These are phyloP conservation scores for Sebastes cheni DNA, from an alignment of 2,797 vertebrate species.

Conservation along the genomic window DNA sequence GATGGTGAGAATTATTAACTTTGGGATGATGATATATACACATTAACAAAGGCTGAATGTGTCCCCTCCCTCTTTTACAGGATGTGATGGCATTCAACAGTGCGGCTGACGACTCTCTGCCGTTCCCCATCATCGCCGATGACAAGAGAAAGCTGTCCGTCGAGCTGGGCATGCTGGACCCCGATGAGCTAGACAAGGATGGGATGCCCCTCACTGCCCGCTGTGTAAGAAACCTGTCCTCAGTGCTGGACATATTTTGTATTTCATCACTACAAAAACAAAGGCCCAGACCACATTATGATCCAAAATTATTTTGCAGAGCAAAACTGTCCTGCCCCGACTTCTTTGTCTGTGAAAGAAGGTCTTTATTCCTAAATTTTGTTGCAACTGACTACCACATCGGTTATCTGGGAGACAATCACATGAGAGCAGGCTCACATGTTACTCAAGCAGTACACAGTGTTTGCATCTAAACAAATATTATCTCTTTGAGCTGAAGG, in stretches of 20 bases:
- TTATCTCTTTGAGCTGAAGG: background rate
- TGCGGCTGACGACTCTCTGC: constrained; percentile 75
- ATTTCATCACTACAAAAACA: background rate
- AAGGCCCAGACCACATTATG: background rate
- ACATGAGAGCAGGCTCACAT: background rate
- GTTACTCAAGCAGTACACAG: background rate
- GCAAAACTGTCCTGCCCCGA: background rate
- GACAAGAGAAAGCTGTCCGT: constrained; percentile 88
- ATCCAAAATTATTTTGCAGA: background rate
- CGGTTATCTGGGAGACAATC: background rate
- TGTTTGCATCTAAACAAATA: background rate
- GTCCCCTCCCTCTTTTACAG: constrained; percentile 68
- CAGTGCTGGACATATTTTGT: background rate
- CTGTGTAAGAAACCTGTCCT: constrained; percentile 84
- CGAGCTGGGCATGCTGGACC: constrained; percentile 95
- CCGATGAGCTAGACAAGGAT: constrained; percentile 89
- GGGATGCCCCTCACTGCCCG: constrained; percentile 94
- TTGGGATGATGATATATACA: background rate
- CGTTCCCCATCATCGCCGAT: constrained; percentile 97
- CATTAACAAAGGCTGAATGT: background rate
- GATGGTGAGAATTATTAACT: background rate
- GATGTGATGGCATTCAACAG: constrained; percentile 89
- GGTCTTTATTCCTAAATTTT: background rate
- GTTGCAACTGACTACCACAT: background rate
- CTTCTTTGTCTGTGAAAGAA: background rate